Evolutionary conservation across 1,140 invertebrate species (phyloP), one percentile per base, ranked within the genome.

Genomic region (Drosophila yakuba): DNA sequence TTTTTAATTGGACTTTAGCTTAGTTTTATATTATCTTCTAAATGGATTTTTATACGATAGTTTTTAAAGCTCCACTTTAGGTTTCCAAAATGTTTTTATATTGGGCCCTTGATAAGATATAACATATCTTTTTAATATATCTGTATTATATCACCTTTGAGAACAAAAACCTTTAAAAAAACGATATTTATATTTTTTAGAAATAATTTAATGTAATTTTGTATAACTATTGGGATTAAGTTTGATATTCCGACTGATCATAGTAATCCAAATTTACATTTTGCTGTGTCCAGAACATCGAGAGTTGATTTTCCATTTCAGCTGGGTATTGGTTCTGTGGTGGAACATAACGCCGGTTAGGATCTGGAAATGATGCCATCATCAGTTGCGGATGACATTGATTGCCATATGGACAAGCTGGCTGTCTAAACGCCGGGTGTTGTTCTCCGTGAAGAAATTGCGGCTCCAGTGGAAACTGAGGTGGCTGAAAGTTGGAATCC

Each of bases 401-500:
- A 43, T 25, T 41, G 7, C 14, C 2, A 50, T 32, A 32, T 10
- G 44, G 15, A 12, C 5, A 14, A 11, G 1, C 17, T 25, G 12
- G 17, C 7, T 10, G 23, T 23, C 36, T 17, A 2, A 11, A 38
- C 20, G 7, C 20, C 3, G n/a, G 11, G 10, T 20, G 35, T 10
- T 25, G 62, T 7, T 20, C 15, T 25, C 14, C 25, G 4, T 23
- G 15, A 25, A 41, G 3, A 2, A 41, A 20, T 52, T 66, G 38
- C 10, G 38, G 12, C 7, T 28, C n/a, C 10, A 66, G 3, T 25
- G 28, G 1, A 2, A 32, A 32, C 10, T 32, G 8, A 8, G 69
- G 73, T 7, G 41, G 52, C 25, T 28, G 35, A 32, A 74, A 74
- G 38, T 74, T 15, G 0, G 73, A 74, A 8, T 74, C 52, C 41